phyloP scores from a whole-genome alignment of 2,888 invertebrate genomes.

The Sarcophaga subvicina region DNA sequence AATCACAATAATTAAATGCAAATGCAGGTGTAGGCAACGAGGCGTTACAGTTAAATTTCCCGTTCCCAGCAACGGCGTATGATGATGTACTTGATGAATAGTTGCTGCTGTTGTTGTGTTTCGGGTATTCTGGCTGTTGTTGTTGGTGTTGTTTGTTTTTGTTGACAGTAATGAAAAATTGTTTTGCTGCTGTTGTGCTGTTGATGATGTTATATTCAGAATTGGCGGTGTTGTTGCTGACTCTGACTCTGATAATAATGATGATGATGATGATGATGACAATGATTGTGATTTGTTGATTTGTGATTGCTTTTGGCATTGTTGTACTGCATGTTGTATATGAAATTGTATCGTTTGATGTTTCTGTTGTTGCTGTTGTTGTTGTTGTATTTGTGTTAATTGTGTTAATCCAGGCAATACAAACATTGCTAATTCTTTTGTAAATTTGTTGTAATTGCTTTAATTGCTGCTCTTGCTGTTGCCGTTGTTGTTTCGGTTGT shows the following conservation, averaged over 20 bases:
- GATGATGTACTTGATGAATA: slow-evolving; percentile 40
- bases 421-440: slow-evolving; percentile 69
- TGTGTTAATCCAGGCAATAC: slow-evolving; percentile 64
- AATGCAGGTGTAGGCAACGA: slow-evolving; percentile 75
- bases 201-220: neutral
- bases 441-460: slow-evolving; percentile 68
- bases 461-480: slow-evolving; percentile 64
- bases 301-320: slow-evolving; percentile 54
- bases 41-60: slow-evolving; percentile 70
- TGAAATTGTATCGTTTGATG: slow-evolving; percentile 24
- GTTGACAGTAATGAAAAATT: slow-evolving; percentile 29
- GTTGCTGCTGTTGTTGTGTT: slow-evolving; percentile 29
- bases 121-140: slow-evolving; percentile 10
- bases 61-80: slow-evolving; percentile 21
- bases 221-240: slow-evolving; percentile 3
- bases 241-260: neutral
- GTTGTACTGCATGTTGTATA: slow-evolving; percentile 34
- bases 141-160: slow-evolving; percentile 25
- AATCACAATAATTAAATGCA: slow-evolving; percentile 80
- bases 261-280: slow-evolving; percentile 34
- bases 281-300: slow-evolving; percentile 48
- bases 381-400: slow-evolving; percentile 29
- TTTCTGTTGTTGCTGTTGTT: slow-evolving; percentile 17
- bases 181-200: slow-evolving; percentile 46
- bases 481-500: slow-evolving; percentile 41